Evolutionary conservation across 1,140 invertebrate genomes (phyloP), one percentile per base, ranked within the genome.

Genomic region (Drosophila asahinai): DNA sequence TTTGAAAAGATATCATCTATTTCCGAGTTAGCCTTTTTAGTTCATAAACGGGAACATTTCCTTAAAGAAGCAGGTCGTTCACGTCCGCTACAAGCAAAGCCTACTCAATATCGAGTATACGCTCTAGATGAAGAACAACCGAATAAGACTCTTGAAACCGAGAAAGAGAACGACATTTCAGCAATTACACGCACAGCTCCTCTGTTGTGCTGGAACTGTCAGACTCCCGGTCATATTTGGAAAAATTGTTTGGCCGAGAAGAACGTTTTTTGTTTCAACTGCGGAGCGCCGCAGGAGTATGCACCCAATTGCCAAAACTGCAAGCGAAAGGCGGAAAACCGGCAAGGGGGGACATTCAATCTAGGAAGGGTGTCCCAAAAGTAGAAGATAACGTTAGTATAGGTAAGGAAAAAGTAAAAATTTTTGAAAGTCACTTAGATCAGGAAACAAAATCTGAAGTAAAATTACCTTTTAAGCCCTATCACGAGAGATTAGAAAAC

Each of bases 221-320:
- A 40, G 19, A 36, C 19, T 25, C 14, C 19, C 19, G 55, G 15
- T 19, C 19, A 58, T 22, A 19, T 40, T 22, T 58, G 55, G 55
- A n/a, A 58, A 25, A 40, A 40, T 36, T 58, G 19, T 15, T 25
- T 58, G 19, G 52, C 12, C n/a, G n/a, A 40, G 36, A 22, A 58
- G 14, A 12, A 8, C 25, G 19, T 19, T 19, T 19, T 19, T 19
- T 19, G 19, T 19, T 19, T 19, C 19, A 19, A 1, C 19, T 19
- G 19, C 19, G 19, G 19, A 22, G 19, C n/a, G n/a, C n/a, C n/a
- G n/a, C n/a, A n/a, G n/a, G n/a, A n/a, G n/a, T 22, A 48, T 22
- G 19, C 19, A 48, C 19, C 45, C 45, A 48, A 22, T 22, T 48
- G 45, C 19, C 45, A 48, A 19, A 48, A 22, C 45, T 48, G 19